A percentile compares a stretch with the other conserved stretches of the same genome.
These are phyloP conservation scores for Rhabdornis inornatus DNA, from an alignment of 2,113 vertebrate species.

Conservation along the genomic window DNA sequence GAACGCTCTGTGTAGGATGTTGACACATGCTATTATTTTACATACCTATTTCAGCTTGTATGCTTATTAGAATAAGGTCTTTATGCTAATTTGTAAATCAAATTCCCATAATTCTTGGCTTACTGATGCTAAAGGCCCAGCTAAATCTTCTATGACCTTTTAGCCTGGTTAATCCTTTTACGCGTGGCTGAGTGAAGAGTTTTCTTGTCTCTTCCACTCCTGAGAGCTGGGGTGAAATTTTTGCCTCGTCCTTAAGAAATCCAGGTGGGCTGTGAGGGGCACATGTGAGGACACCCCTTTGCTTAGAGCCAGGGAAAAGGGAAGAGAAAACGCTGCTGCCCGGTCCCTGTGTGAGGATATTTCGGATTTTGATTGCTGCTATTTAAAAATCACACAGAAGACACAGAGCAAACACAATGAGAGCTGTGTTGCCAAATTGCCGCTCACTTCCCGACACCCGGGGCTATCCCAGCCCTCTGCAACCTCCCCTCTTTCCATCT, in stretches of 20 bases:
- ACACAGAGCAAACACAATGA: background rate
- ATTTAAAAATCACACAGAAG: background rate
- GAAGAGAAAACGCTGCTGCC: background rate
- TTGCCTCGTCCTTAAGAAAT: background rate
- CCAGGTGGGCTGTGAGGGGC: fast-evolving
- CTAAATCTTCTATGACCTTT: conserved; percentile 65
- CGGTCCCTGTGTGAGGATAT: background rate
- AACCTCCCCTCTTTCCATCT: background rate
- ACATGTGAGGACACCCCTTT: fast-evolving
- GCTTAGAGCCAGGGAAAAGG: background rate
- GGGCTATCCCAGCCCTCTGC: background rate
- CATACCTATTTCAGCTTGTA: conserved; percentile 40
- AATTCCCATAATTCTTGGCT: conserved; percentile 67
- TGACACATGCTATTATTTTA: conserved; percentile 45
- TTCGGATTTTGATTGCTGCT: fast-evolving
- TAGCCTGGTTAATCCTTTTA: conserved; percentile 57
- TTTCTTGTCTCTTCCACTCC: background rate
- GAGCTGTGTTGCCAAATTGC: background rate
- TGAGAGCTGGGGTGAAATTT: background rate
- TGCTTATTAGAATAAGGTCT: conserved; percentile 61
- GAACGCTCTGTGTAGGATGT: background rate
- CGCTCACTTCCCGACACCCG: fast-evolving
- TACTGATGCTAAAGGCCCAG: conserved; percentile 56
- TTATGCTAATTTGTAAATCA: conserved; percentile 69
- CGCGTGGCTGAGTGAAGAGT: background rate